phyloP scores from a whole-genome alignment of 1,140 invertebrate genomes.

The Hyphantria cunea region DNA sequence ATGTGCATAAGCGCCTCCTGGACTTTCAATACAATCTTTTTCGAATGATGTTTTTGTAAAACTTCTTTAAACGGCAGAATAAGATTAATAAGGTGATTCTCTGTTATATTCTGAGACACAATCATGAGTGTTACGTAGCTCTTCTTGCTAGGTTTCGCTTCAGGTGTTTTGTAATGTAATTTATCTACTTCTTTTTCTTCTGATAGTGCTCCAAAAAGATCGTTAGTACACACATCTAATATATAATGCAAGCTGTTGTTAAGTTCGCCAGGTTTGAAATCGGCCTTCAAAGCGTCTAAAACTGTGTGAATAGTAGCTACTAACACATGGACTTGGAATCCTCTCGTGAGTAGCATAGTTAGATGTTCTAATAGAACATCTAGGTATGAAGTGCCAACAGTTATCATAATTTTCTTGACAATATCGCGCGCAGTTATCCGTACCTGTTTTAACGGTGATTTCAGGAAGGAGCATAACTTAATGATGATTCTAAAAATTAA shows the following conservation, averaged over 20 bases:
- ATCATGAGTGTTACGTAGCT: conserved; percentile 94
- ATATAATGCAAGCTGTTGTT: conserved; percentile 90
- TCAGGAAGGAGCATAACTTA: conserved; percentile 32
- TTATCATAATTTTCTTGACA: conserved; percentile 93
- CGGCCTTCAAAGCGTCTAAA: conserved; percentile 86
- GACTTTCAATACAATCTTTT: conserved; percentile 91
- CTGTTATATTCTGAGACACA: conserved; percentile 89
- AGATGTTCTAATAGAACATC: conserved; percentile 91
- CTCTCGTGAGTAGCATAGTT: conserved; percentile 90
- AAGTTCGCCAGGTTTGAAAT: conserved; percentile 88
- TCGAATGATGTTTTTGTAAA: conserved; percentile 88
- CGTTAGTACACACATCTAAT: conserved; percentile 92
- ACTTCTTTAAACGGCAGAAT: conserved; percentile 93
- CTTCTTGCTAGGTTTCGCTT: conserved; percentile 91
- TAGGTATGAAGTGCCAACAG: conserved; percentile 92
- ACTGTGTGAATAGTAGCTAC: conserved; percentile 94
- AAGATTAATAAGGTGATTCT: conserved; percentile 89
- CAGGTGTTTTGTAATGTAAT: conserved; percentile 89
- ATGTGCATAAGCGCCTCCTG: conserved; percentile 91
- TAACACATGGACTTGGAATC: conserved; percentile 97
- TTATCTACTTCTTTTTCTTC: conserved; percentile 96
- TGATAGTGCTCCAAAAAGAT: conserved; percentile 92
- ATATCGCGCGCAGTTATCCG: conserved; percentile 93
- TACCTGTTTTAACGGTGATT: conserved; percentile 88
- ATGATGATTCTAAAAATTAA: conserved; percentile 30